phyloP scores from a whole-genome alignment of 2,888 invertebrate genomes.

The Baronia brevicornis region DNA sequence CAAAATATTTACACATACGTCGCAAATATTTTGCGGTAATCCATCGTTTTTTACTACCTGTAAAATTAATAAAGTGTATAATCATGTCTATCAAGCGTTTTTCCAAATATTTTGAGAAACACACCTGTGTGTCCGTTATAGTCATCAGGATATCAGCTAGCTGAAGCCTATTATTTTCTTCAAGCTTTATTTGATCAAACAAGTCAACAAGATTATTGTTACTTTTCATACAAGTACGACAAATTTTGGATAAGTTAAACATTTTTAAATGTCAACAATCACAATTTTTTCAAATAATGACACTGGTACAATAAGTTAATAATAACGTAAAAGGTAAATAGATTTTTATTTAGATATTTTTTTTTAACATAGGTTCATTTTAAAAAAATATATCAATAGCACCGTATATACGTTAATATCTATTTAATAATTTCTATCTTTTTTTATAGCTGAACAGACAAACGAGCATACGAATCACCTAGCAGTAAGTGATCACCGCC shows the following conservation, averaged over 20 bases:
- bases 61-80: constrained; percentile 16
- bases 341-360: too few relatives aligned
- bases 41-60: constrained; percentile 69
- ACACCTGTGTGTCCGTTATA: constrained; percentile 48
- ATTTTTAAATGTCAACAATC: constrained; percentile 26
- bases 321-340: too few relatives aligned
- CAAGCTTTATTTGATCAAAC: constrained; percentile 40
- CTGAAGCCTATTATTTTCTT: constrained; percentile 37
- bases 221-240: constrained; percentile 63
- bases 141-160: constrained; percentile 45
- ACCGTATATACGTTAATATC: too few relatives aligned
- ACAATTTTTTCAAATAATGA: too few relatives aligned
- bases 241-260: constrained; percentile 41
- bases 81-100: constrained; percentile 3
- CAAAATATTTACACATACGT: constrained; percentile 66
- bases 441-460: too few relatives aligned
- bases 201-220: constrained; percentile 41
- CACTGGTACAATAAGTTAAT: too few relatives aligned
- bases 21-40: constrained; percentile 76
- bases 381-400: too few relatives aligned
- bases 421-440: too few relatives aligned
- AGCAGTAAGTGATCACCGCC: too few relatives aligned
- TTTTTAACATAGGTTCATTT: too few relatives aligned
- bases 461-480: too few relatives aligned
- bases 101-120: not conserved